Conservation (phyloP, 1,140 invertebrate genomes). For the Penaeus japonicus region DNA sequence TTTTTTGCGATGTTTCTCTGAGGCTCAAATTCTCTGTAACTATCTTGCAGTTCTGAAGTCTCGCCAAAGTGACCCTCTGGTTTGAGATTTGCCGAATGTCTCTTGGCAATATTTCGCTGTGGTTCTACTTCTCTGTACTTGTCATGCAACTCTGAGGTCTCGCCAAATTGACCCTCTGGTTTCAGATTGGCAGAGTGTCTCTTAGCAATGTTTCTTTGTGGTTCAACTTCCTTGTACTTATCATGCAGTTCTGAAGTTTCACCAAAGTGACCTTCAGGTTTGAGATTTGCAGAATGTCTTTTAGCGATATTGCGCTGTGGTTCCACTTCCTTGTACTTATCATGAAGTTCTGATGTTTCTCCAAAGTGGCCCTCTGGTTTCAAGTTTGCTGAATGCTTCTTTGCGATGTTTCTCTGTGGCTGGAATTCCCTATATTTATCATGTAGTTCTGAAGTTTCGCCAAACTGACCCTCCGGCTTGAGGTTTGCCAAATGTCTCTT, state of each 20-base stretch:
- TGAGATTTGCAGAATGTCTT: not conserved
- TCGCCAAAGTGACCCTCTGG: conserved; percentile 16
- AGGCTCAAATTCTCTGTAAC: not conserved
- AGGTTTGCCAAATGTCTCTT: conserved; percentile 13
- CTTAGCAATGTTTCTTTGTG: conserved; percentile 25
- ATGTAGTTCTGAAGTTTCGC: conserved; percentile 16
- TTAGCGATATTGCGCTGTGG: not conserved
- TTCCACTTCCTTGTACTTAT: not conserved
- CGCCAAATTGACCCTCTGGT: conserved; percentile 17
- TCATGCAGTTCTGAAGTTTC: conserved; percentile 17
- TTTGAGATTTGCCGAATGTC: conserved; percentile 2
- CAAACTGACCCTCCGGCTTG: conserved; percentile 13
- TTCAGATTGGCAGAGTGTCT: not conserved
- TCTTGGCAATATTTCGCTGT: conserved; percentile 7
- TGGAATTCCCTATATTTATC: not conserved
- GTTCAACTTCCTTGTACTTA: not conserved
- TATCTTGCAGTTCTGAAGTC: conserved; percentile 15
- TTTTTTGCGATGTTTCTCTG: conserved; percentile 11
- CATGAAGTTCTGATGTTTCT: not conserved
- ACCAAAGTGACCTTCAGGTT: not conserved
- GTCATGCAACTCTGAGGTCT: conserved; percentile 4
- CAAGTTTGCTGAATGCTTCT: not conserved
- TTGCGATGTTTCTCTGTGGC: conserved; percentile 1
- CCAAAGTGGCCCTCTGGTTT: conserved; percentile 4
- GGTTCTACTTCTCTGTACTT: not conserved